A percentile compares a stretch with the other conserved stretches of the same genome.
These are phyloP conservation scores for Brachyopa scutellaris DNA, from an alignment of 2,888 invertebrate genomes.

Conservation along the genomic window DNA sequence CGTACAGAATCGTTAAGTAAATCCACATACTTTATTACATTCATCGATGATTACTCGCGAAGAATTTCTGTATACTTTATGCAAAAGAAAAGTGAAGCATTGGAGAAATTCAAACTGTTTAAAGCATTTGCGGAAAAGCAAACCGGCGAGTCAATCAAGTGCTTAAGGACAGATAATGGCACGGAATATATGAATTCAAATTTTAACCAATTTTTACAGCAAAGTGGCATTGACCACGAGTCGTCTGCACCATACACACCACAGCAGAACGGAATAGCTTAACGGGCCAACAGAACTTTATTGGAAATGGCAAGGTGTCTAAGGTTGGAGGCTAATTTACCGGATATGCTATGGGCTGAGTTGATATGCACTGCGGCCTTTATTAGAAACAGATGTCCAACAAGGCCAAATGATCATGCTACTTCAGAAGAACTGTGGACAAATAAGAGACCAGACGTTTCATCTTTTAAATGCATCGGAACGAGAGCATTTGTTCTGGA, in stretches of 20 bases:
- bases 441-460: conserved; percentile 10
- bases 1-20: conserved; percentile 25
- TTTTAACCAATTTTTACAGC: conserved; percentile 6
- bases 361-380: conserved; percentile 17
- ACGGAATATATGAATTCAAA: conserved; percentile 21
- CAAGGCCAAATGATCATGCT: not conserved
- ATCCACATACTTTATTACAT: too few species aligned
- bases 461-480: conserved; percentile 4
- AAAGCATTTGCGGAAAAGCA: conserved; percentile 25
- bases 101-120: conserved; percentile 18
- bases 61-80: conserved; percentile 29
- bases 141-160: conserved; percentile 1
- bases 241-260: conserved; percentile 9
- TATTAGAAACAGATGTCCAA: conserved; percentile 37
- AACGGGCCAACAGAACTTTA: not conserved
- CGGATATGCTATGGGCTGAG: conserved; percentile 13
- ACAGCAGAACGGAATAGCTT: conserved; percentile 13
- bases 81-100: conserved; percentile 3
- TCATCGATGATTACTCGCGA: conserved; percentile 16
- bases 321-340: conserved; percentile 20
- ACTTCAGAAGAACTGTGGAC: conserved; percentile 34
- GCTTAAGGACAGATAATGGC: conserved; percentile 28
- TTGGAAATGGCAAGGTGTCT: conserved; percentile 29
- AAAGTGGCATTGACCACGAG: conserved; percentile 3
- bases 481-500: not conserved